A percentile compares a stretch with the other conserved stretches of the same genome.
Evolutionary conservation across 2,113 vertebrate species (phyloP).

Genomic region (Phoenicopterus ruber): DNA sequence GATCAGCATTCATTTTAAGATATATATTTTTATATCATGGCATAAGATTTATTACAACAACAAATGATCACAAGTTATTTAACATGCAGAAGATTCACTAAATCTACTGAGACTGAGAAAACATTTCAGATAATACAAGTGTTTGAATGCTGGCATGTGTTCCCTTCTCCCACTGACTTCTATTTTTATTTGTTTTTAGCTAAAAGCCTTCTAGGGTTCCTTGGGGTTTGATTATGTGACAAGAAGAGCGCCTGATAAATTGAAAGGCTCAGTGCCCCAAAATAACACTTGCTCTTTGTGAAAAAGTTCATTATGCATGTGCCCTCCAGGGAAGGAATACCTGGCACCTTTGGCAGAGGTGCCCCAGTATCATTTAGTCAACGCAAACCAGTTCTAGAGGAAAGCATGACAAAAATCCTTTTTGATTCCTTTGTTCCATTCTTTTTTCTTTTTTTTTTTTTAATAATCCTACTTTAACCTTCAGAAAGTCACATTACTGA

Average conservation of each 20-base stretch:
- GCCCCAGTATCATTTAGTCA: neutral
- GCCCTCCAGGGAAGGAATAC: neutral
- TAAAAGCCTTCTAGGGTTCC: neutral
- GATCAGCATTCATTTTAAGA: neutral
- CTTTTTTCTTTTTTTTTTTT: neutral
- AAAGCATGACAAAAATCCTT: neutral
- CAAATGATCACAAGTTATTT: neutral
- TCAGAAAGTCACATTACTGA: neutral
- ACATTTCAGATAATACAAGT: neutral
- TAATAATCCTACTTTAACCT: neutral
- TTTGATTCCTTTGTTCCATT: accelerated
- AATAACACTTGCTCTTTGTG: neutral
- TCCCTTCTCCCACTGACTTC: slow-evolving; percentile 10
- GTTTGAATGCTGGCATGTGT: neutral
- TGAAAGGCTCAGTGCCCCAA: neutral
- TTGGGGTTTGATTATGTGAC: neutral
- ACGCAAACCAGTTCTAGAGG: neutral
- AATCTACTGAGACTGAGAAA: neutral
- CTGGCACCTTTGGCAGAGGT: neutral
- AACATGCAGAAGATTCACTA: neutral
- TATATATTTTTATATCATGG: accelerated
- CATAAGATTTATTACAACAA: neutral
- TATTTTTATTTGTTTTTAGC: neutral
- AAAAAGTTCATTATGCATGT: neutral
- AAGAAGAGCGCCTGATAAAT: neutral